Conservation (phyloP, 2,888 invertebrate species). For the Calameuta idolon region DNA sequence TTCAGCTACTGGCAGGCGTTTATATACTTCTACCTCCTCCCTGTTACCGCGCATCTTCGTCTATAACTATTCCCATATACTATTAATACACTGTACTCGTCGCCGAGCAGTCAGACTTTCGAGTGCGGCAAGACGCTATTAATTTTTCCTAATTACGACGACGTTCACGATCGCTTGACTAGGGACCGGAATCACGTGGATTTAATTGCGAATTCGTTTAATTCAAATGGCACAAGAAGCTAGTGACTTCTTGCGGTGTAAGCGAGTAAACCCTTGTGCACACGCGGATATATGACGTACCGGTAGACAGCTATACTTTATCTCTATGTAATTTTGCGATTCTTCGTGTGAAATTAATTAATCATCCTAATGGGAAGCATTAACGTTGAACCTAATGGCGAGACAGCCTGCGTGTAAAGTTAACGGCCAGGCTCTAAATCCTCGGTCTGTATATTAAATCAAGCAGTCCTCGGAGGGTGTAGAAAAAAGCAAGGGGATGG, state of each 20-base stretch:
- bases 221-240: background rate
- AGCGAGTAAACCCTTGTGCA: background rate
- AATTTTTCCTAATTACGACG: background rate
- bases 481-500: background rate
- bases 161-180: background rate
- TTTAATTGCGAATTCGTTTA: background rate
- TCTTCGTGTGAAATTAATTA: background rate
- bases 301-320: too few relatives aligned
- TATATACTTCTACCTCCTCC: background rate
- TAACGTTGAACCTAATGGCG: background rate
- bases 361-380: background rate
- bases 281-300: too few relatives aligned
- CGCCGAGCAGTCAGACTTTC: background rate
- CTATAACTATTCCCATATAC: background rate
- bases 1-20: constrained; percentile 2
- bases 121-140: background rate
- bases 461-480: background rate
- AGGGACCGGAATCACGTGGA: background rate
- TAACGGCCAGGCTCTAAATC: background rate
- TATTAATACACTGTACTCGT: background rate
- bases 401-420: background rate
- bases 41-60: background rate
- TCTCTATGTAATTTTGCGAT: background rate
- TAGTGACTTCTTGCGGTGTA: background rate
- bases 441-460: background rate